Base-by-base conservation (phyloP, 1,140 invertebrate species). In the Drosophila bifasciata region DNA sequence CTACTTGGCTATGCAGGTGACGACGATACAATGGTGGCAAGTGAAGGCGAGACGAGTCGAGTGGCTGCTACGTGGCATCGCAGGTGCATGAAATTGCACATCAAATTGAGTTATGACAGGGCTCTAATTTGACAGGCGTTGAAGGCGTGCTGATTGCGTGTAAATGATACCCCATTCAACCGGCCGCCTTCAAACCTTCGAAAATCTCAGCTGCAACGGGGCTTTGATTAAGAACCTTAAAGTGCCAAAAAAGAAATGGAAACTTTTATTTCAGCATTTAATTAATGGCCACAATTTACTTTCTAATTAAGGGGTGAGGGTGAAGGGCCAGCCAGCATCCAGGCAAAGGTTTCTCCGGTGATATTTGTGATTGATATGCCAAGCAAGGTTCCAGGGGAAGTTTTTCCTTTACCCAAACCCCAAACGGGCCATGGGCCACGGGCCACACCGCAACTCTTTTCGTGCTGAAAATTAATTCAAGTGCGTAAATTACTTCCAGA, bases 31-130 rank as follows among this genome's bases (percentile, higher is more conserved):
- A 85, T 63, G 67, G 56, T 52, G 81, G 60, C 56, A 86, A 85
- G 76, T 76, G 63, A 52, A 68, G 63, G 43, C 36, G 50, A 67
- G 32, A 0, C 32, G 28, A 28, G 23, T 5, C 28, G 32, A 36
- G 32, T 57, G 62, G 40, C 40, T 46, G 56, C 58, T 88, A 86
- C 83, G 83, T 88, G 83, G 52, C 60, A 59, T 40, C 84, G 67
- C 75, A 88, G 83, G 64, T 83, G 83, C 83, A 88, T 88, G 83
- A 88, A 88, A 88, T 88, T 88, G 83, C 78, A 88, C 78, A 66
- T 63, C 55, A 78, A 88, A 75, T 88, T 88, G 83, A 86, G 83
- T 86, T 86, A 86, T 86, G 78, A 83, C 58, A 67, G 44, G 73
- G 52, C 62, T 71, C 49, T 71, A 58, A 49, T 36, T 75, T 62